Base-by-base conservation (phyloP, 2,113 vertebrate species). In the Scophthalmus maximus region DNA sequence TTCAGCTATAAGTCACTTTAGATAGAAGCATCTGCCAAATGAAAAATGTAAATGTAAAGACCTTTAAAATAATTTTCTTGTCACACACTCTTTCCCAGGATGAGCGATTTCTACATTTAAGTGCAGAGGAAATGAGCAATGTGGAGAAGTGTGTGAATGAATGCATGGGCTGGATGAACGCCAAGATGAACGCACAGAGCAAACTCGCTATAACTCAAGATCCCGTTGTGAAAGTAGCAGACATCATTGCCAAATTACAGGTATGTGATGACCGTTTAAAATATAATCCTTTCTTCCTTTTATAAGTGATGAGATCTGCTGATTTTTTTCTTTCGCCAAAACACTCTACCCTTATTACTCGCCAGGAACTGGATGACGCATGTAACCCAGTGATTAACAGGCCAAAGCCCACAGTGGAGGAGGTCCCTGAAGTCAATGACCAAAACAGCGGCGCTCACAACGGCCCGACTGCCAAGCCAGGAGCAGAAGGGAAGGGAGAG, bases 91-190 rank as follows among this genome's bases (percentile, higher is more conserved):
- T 52, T 68, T 40, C 15, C 32, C 36, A 98, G 97, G 96, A 98
- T 87, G 96, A 98, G 90, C 95, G 94, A 70, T 97, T 95, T 0
- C 87, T 94, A 67, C 97, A 98, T 74, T 84, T 98, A 71, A 95
- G 92, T 75, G 76, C 91, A 76, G 94, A 93, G 67, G 97, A 98
- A 74, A 93, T 97, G 85, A 92, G 92, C 58, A 90, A 89, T 20
- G 95, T 96, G 77, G 97, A 98, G 89, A 96, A 95, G 86, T 94
- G 82, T 50, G 93, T 95, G 38, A 94, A 42, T 57, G 96, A 97
- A 53, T 92, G 92, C 76, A 96, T 97, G 96, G 93, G 78, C 60
- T 98, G 97, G 97, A 92, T 98, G 92, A 97, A 96, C 79, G 92
- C 90, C 88, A 96, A 93, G 87, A 97, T 98, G 94, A 97, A 97